Base-by-base conservation (phyloP, 2,113 vertebrate species). In the Podocnemis expansa region DNA sequence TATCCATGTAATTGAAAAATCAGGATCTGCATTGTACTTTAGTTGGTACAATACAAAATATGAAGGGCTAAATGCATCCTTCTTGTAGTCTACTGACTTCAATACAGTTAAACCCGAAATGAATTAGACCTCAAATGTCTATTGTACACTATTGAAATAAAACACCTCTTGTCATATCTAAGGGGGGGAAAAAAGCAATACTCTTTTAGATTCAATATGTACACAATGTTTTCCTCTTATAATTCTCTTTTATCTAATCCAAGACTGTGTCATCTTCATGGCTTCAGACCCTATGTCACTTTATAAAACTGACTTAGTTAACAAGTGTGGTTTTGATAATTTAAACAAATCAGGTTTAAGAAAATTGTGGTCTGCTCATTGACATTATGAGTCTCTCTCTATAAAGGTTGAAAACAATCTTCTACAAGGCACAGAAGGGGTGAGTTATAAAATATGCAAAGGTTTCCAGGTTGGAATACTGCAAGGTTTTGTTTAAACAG, bases 1-100 rank as follows among this genome's bases (percentile, higher is more conserved):
- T 94, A 95, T 89, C 49, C 80, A 84, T 93, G 89, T 89, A 90
- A 96, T 76, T 93, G 67, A 76, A 95, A 96, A 84, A 95, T 25
- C 43, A 88, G 60, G 51, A 82, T 84, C 92, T 97, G 88, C 22
- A 94, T 75, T 82, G n/a, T 86, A 73, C 86, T 96, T 94, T 84
- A 27, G 7, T 96, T 84, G 94, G 22, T 7, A 79, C 91, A 94
- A 75, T 91, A 41, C 34, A 58, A 94, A 82, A 92, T 84, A 89
- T 47, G 8, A 75, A 70, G 8, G 67, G 52, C 21, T 34, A 85
- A 89, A 51, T 29, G 41, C 8, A 73, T 87, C 12, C 8, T 89
- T 78, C 5, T 38, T 70, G 52, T 70, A 90, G 88, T 22, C 11
- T 91, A 84, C 90, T 93, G 86, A 90, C 95, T 87, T 22, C 80